Evolutionary conservation across 2,113 vertebrate genomes (phyloP), one percentile per base, ranked within the genome.

Genomic region (Cisticola juncidis): DNA sequence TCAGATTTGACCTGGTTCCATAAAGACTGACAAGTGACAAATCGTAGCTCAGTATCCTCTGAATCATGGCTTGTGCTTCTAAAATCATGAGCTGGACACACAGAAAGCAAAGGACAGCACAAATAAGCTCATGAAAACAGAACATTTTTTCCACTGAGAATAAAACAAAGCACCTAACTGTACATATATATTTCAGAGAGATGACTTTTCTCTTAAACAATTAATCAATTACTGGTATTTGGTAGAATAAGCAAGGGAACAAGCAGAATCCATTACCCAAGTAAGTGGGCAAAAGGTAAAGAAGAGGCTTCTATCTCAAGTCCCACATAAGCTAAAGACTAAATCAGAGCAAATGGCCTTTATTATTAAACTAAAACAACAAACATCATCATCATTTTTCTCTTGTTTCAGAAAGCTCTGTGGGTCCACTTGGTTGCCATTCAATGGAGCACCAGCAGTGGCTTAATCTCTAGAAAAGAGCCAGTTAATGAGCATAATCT

Each of bases 1-100:
- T 99, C 98, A 0, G 33, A 93, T 97, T 98, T 99, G 93, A 99
- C 98, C 56, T 98, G 96, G 77, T 98, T 97, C 99, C 99, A 99
- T 22, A 99, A 98, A 23, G 97, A 97, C 92, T 98, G 98, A 80
- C 98, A 99, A 35, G 98, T 98, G 91, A 93, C 81, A 89, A 99
- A 99, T 20, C 99, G 98, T 58, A 96, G 74, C 24, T 95, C 97
- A 57, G 97, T 90, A 57, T 98, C 98, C 53, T 98, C 98, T 7
- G 95, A 81, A 28, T 96, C 97, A 73, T 92, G 81, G 23, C 94
- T 97, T 50, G 90, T 94, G 81, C 91, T 91, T 56, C 71, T 65
- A 86, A 99, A 99, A 94, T 97, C 96, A 69, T 97, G 92, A 96
- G 72, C 99, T 99, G 92, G 48, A 97, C 90, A 97, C 23, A 88